Conservation (phyloP, 2,113 vertebrate genomes). For the Halichoeres trimaculatus region DNA sequence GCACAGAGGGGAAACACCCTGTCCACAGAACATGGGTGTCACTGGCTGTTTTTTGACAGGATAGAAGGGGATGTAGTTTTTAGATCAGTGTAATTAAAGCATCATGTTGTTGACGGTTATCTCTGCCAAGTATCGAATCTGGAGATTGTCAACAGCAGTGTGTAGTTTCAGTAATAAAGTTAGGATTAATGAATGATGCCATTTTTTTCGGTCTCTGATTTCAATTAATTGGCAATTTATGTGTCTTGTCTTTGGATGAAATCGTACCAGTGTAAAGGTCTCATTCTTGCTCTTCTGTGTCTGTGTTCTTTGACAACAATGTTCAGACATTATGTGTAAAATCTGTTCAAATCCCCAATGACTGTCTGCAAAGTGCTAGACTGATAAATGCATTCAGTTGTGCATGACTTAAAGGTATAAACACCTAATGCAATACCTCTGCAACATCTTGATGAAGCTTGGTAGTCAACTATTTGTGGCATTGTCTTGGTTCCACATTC, state of each 20-base stretch:
- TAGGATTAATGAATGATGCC: background rate
- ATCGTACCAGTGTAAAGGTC: no score
- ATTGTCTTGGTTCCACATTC: background rate
- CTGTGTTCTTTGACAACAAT: background rate
- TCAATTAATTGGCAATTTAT: background rate
- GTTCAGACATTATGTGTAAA: background rate
- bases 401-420: background rate
- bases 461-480: background rate
- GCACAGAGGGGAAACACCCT: background rate
- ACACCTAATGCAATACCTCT: background rate
- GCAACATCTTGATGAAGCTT: constrained; percentile 4
- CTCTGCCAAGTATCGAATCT: background rate
- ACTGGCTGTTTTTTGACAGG: background rate
- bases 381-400: background rate
- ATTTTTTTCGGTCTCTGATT: background rate
- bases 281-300: background rate
- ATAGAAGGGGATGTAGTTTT: background rate
- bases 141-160: background rate
- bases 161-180: background rate
- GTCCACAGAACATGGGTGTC: background rate
- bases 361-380: background rate
- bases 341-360: background rate
- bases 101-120: background rate
- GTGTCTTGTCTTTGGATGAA: no score
- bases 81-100: background rate